Percentiles rank a stretch among this genome's conserved stretches.
Evolutionary conservation across 2,797 vertebrate genomes (phyloP).

Genomic region (Sternarchorhynchus goeldii): DNA sequence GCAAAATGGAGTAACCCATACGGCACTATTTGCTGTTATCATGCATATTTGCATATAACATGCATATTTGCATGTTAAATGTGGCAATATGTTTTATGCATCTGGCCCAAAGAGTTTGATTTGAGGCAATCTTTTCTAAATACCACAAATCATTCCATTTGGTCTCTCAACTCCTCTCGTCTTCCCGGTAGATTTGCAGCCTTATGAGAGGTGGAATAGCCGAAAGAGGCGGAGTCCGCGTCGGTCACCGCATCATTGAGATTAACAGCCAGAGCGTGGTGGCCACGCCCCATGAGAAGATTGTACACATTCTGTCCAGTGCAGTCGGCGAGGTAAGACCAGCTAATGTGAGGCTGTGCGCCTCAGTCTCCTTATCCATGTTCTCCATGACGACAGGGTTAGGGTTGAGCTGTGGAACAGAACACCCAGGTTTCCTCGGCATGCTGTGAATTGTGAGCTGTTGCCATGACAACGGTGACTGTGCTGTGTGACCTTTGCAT

Average conservation of each 20-base stretch:
- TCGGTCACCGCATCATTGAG: conserved; percentile 96
- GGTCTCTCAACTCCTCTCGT: neutral
- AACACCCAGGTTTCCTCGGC: too few relatives aligned
- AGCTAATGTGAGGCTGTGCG: neutral
- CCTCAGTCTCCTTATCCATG: too few relatives aligned
- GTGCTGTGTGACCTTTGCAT: conserved; percentile 15
- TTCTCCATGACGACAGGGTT: too few relatives aligned
- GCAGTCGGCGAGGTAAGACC: conserved; percentile 91
- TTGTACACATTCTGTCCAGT: conserved; percentile 94
- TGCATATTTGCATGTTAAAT: too few relatives aligned
- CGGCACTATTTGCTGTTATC: too few relatives aligned
- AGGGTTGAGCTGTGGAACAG: too few relatives aligned
- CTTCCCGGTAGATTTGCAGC: conserved; percentile 87
- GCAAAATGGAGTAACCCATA: too few relatives aligned
- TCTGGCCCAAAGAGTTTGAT: too few relatives aligned
- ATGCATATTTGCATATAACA: too few relatives aligned
- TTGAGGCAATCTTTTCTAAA: too few relatives aligned
- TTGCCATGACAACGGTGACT: neutral
- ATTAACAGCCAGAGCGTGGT: conserved; percentile 97
- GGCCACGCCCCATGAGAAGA: conserved; percentile 94
- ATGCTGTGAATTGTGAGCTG: neutral
- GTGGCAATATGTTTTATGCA: too few relatives aligned
- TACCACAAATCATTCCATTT: neutral
- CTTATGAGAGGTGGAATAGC: conserved; percentile 98
- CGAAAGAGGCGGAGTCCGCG: conserved; percentile 93